These are phyloP conservation scores for Epinotia brunnichana DNA, from an alignment of 2,888 invertebrate genomes.

Conservation along the genomic window DNA sequence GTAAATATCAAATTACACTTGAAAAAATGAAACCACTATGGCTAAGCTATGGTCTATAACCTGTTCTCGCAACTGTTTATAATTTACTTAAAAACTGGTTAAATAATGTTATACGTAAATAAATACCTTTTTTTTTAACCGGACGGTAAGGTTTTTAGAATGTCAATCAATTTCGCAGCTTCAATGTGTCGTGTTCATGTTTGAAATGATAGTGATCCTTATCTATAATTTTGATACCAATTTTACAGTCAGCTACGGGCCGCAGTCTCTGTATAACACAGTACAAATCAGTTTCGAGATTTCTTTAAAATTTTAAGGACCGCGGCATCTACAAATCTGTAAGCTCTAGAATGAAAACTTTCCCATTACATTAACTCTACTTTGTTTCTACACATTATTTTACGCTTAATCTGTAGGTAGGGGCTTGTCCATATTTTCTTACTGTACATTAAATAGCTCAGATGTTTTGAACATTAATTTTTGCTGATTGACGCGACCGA, in stretches of 20 bases:
- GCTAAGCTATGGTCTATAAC: conserved; percentile 20
- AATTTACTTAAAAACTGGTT: conserved; percentile 40
- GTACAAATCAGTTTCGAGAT: conserved; percentile 24
- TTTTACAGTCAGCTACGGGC: conserved; percentile 33
- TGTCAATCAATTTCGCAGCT: conserved; percentile 46
- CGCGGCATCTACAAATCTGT: conserved; percentile 18
- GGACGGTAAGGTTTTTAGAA: conserved; percentile 68
- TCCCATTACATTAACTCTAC: neutral
- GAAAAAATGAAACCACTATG: conserved; percentile 11
- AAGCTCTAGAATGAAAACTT: conserved; percentile 9
- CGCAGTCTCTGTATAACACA: conserved; percentile 32
- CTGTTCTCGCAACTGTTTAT: conserved; percentile 26
- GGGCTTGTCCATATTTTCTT: too few relatives aligned
- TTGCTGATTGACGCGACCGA: too few relatives aligned
- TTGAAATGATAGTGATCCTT: conserved; percentile 50
- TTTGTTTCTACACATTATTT: neutral
- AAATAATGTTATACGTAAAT: conserved; percentile 44
- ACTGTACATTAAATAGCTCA: too few relatives aligned
- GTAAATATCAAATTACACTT: neutral
- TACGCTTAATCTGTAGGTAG: neutral
- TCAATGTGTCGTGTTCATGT: conserved; percentile 28
- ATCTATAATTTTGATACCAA: conserved; percentile 47
- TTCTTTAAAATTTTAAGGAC: conserved; percentile 10
- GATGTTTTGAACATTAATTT: too few relatives aligned
- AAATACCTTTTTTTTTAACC: conserved; percentile 48